phyloP scores from a whole-genome alignment of 2,888 invertebrate genomes.

The Mongoloraphidia duomilia region DNA sequence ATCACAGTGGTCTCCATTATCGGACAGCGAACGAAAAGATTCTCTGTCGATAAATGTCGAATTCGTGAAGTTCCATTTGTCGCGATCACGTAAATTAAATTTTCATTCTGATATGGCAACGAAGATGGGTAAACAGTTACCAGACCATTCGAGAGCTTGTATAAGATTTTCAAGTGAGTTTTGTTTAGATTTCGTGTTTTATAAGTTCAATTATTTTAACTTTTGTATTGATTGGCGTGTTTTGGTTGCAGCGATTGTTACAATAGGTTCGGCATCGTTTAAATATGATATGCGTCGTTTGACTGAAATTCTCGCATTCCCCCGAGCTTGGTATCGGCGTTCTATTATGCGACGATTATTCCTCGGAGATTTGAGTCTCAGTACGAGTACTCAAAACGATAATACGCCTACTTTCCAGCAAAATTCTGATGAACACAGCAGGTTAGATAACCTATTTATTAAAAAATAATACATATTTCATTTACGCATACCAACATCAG shows the following conservation, averaged over 20 bases:
- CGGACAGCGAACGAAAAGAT: slow-evolving; percentile 85
- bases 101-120: slow-evolving; percentile 43
- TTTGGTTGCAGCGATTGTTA: slow-evolving; percentile 62
- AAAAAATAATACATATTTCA: not conserved
- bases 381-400: slow-evolving; percentile 13
- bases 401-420: not conserved
- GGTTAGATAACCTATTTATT: not conserved
- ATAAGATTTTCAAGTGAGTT: slow-evolving; percentile 78
- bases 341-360: slow-evolving; percentile 86
- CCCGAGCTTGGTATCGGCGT: slow-evolving; percentile 95
- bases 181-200: not conserved
- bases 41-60: slow-evolving; percentile 93
- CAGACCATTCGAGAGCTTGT: slow-evolving; percentile 54
- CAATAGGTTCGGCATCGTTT: slow-evolving; percentile 91
- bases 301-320: slow-evolving; percentile 93
- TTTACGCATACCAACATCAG: not conserved
- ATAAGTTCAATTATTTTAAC: not conserved
- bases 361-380: slow-evolving; percentile 76
- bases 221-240: not conserved
- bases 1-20: slow-evolving; percentile 74
- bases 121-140: slow-evolving; percentile 26
- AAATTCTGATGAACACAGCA: too few species aligned
- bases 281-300: slow-evolving; percentile 97
- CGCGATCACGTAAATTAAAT: slow-evolving; percentile 78
- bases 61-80: slow-evolving; percentile 91